Conservation (phyloP, 1,140 invertebrate species). For the Bombus terrestris region DNA sequence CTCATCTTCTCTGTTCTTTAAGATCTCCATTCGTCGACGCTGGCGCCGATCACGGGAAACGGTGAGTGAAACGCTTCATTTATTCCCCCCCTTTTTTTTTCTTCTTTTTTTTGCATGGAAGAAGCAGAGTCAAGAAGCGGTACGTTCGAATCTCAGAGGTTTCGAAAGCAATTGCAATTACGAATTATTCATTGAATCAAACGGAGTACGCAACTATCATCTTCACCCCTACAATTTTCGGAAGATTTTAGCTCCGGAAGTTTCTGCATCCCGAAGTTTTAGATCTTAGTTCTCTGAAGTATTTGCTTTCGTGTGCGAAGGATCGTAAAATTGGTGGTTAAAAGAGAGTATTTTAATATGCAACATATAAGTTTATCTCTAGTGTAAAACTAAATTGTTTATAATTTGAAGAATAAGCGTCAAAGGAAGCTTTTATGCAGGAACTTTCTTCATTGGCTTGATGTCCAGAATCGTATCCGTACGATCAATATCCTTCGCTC, state of each 20-base stretch:
- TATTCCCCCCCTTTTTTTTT: neutral
- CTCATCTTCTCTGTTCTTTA: conserved; percentile 50
- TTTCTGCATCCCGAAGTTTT: no score
- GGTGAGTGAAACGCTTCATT: conserved; percentile 66
- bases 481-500: neutral
- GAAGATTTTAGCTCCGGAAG: neutral
- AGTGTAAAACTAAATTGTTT: neutral
- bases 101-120: neutral
- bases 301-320: no score
- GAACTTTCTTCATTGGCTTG: no score
- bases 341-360: no score
- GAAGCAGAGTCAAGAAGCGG: neutral
- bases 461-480: no score
- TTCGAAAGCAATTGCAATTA: neutral
- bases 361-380: neutral
- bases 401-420: no score
- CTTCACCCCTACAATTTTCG: neutral
- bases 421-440: no score
- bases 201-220: neutral
- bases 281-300: neutral
- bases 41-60: conserved; percentile 70
- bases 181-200: neutral
- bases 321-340: no score
- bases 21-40: conserved; percentile 74
- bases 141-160: neutral